phyloP scores from a whole-genome alignment of 2,888 invertebrate species.

The Selenia dentaria region DNA sequence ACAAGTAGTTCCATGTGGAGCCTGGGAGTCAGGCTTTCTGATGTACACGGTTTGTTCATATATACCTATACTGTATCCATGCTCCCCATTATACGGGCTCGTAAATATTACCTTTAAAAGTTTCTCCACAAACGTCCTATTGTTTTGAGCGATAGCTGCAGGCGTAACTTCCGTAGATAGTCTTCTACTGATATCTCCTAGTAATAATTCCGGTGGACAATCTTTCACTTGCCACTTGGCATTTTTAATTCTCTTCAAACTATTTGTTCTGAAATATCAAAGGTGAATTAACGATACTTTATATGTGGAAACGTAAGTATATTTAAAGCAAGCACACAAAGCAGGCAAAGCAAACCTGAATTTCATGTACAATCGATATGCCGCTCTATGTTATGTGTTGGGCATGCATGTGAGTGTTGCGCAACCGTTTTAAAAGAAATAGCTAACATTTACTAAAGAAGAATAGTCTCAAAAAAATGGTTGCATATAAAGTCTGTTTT shows the following conservation, averaged over 20 bases:
- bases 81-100: no score
- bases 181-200: constrained; percentile 79
- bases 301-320: constrained; percentile 8
- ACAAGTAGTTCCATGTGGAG: no score
- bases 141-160: constrained; percentile 96
- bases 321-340: constrained; percentile 47
- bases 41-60: no score
- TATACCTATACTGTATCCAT: no score
- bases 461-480: no score
- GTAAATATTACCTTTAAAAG: constrained; percentile 92
- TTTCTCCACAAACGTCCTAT: constrained; percentile 99
- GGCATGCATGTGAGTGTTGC: constrained; percentile 23
- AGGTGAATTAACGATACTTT: no score
- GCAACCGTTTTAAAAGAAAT: no score
- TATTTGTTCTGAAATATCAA: constrained; percentile 75
- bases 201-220: constrained; percentile 79
- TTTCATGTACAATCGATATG: constrained; percentile 11
- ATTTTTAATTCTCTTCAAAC: constrained; percentile 86
- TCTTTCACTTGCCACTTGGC: constrained; percentile 87
- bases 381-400: constrained; percentile 5
- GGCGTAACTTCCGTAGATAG: constrained; percentile 90
- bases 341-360: constrained; percentile 44
- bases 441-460: no score
- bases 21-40: no score
- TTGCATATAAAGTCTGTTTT: no score